Evolutionary conservation across 2,113 vertebrate genomes (phyloP), one percentile per base, ranked within the genome.

Genomic region (Erythrocercus mccallii): DNA sequence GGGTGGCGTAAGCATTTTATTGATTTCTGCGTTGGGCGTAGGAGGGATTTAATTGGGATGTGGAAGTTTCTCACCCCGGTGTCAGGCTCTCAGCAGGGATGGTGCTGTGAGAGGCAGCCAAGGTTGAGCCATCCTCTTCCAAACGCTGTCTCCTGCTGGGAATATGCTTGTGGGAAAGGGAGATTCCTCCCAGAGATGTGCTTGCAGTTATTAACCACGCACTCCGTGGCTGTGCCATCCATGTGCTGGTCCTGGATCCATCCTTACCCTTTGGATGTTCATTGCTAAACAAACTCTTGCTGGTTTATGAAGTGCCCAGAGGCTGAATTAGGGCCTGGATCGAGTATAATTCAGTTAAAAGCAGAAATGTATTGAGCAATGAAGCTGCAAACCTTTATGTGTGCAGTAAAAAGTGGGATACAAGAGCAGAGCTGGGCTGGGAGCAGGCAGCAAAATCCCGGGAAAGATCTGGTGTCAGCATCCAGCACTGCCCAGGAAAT

Each of bases 1-100:
- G 69, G 28, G 13, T 10, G 81, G 70, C 2, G 20, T 50, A 13
- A 68, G 81, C 35, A 4, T 56, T 54, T 50, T 27, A 93, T 91
- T 47, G 94, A 96, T 95, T 86, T 19, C 79, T 77, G 45, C 9
- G 2, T 35, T 20, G 8, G 24, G 85, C 4, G 16, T 19, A 12
- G 93, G 88, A 90, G 90, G 81, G 88, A 70, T 96, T 88, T 86
- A 86, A 95, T 88, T 92, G 92, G 78, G 53, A 60, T 25, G 42
- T 2, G 79, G 93, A 92, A 64, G 44, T 94, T 95, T 68, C 94
- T 60, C 48, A 93, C 88, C 96, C 48, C 5, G 0, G 54, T 47
- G 74, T 82, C 93, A 86, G 94, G 51, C 71, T 82, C 94, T 44
- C 90, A 56, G 92, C 85, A n/a, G 94, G 90, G 79, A 56, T 4